These are phyloP conservation scores for Cherax quadricarinatus DNA, from an alignment of 1,140 invertebrate species.

Conservation along the genomic window DNA sequence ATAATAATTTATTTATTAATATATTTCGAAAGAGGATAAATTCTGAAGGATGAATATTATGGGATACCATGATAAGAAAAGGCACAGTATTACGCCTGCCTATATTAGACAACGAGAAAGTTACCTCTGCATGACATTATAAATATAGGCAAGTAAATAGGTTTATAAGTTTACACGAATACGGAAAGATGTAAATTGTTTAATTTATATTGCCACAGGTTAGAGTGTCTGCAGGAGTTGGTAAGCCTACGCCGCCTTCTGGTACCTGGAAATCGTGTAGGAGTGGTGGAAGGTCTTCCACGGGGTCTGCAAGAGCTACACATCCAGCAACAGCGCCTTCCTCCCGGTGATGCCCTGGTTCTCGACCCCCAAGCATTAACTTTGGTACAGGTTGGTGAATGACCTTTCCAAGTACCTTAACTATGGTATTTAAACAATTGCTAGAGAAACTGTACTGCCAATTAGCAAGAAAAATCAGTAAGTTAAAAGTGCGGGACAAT, in stretches of 20 bases:
- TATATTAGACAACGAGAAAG: too few relatives aligned
- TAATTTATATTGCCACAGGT: not conserved
- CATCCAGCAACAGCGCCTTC: slow-evolving; percentile 54
- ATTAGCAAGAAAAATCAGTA: too few relatives aligned
- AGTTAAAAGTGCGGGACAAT: too few relatives aligned
- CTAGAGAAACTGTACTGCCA: too few relatives aligned
- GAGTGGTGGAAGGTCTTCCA: slow-evolving; percentile 55
- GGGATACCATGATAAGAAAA: too few relatives aligned
- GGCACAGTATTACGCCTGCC: too few relatives aligned
- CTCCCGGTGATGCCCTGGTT: slow-evolving; percentile 52
- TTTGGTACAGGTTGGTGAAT: slow-evolving; percentile 27
- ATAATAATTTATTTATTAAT: too few relatives aligned
- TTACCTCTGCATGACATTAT: too few relatives aligned
- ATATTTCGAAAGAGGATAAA: too few relatives aligned
- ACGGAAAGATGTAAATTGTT: not conserved
- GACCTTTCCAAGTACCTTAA: too few relatives aligned
- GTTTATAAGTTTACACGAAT: not conserved
- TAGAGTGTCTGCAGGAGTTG: slow-evolving; percentile 49
- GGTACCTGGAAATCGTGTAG: slow-evolving; percentile 50
- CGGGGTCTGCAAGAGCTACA: slow-evolving; percentile 49
- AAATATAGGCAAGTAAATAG: not conserved
- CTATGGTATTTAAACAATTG: too few relatives aligned
- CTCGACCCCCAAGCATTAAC: slow-evolving; percentile 58
- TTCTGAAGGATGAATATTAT: too few relatives aligned
- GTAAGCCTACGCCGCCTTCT: slow-evolving; percentile 48